Evolutionary conservation across 2,888 invertebrate species (phyloP).

Genomic region (Acrobasis repandana): DNA sequence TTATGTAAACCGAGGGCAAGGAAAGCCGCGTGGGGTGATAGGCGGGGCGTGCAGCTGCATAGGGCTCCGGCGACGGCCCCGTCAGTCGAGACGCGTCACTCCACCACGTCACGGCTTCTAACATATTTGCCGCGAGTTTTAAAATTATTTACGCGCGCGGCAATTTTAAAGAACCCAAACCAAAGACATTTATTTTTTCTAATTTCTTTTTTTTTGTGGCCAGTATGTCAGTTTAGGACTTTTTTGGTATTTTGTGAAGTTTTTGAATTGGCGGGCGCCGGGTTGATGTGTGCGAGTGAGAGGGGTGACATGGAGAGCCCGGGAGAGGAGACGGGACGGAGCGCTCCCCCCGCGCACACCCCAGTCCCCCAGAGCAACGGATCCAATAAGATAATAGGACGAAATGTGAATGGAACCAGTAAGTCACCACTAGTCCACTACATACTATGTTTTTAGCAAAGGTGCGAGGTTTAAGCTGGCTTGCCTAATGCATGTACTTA

Average conservation of each 20-base stretch:
- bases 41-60: conserved; percentile 79
- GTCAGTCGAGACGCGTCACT: conserved; percentile 70
- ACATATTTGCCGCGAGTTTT: conserved; percentile 39
- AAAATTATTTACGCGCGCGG: conserved; percentile 20
- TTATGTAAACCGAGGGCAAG: conserved; percentile 68
- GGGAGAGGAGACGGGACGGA: conserved; percentile 77
- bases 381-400: conserved; percentile 85
- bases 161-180: conserved; percentile 16
- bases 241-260: conserved; percentile 59
- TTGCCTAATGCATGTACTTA: too few relatives aligned
- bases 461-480: too few relatives aligned
- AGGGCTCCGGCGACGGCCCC: conserved; percentile 59
- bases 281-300: conserved; percentile 78
- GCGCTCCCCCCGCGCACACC: conserved; percentile 64
- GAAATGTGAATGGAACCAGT: conserved; percentile 86
- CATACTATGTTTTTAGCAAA: too few relatives aligned
- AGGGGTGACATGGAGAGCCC: conserved; percentile 76
- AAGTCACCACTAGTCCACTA: conserved; percentile 58
- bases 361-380: conserved; percentile 78
- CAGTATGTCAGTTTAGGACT: conserved; percentile 31
- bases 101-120: conserved; percentile 64
- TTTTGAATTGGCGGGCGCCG: conserved; percentile 68
- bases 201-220: conserved; percentile 34
- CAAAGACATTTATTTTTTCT: conserved; percentile 34
- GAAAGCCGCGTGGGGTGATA: conserved; percentile 71